Percentiles rank a stretch among this genome's conserved stretches.
Conservation (phyloP, 64 coral and sea anemone species). For the Stichodactyla helianthus region DNA sequence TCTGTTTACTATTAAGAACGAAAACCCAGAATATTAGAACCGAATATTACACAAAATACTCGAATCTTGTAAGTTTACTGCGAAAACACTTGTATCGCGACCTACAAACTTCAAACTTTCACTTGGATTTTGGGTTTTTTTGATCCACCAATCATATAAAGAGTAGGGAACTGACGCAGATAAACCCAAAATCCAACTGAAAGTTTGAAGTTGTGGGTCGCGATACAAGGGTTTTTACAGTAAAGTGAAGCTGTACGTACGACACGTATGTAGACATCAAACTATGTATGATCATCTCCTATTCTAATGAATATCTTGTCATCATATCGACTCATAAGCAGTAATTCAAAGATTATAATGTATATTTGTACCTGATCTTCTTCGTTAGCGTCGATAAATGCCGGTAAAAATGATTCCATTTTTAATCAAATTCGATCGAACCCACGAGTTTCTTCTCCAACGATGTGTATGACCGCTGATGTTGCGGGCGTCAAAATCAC, state of each 20-base stretch:
- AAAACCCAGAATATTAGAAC: background rate
- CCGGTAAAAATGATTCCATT: constrained; percentile 91
- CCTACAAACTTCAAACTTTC: no score
- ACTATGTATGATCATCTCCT: background rate
- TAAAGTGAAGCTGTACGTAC: background rate
- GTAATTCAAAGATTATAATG: background rate
- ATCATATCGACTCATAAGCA: background rate
- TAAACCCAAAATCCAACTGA: no score
- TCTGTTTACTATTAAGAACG: no score
- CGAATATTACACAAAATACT: background rate
- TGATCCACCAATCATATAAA: no score
- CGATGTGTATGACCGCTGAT: background rate
- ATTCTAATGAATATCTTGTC: background rate
- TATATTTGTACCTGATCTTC: constrained; percentile 73
- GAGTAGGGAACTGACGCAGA: no score
- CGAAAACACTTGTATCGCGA: no score
- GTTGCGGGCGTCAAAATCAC: background rate
- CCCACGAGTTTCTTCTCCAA: background rate
- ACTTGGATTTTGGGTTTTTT: no score
- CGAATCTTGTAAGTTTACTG: background rate
- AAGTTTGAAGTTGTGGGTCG: no score
- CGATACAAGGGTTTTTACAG: no score
- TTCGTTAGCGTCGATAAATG: constrained; percentile 81
- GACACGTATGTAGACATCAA: constrained; percentile 5
- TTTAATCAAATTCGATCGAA: background rate